A percentile compares a stretch with the other conserved stretches of the same genome.
Evolutionary conservation across 2,888 invertebrate genomes (phyloP).

Genomic region (Drosophila algonquin): DNA sequence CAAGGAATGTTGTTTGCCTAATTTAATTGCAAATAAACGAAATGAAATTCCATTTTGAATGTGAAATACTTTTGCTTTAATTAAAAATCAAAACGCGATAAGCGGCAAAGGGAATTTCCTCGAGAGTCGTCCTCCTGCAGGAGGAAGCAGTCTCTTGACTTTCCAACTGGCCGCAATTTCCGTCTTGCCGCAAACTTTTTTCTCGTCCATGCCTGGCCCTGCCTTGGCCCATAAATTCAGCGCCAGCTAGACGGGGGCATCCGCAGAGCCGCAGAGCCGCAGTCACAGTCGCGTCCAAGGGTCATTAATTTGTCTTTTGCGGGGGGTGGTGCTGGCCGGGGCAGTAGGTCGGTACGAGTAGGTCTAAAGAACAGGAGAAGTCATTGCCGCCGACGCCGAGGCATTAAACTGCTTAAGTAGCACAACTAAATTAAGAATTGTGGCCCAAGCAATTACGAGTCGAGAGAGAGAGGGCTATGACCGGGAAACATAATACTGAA

Average conservation of each 20-base stretch:
- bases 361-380: slow-evolving; percentile 35
- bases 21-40: slow-evolving; percentile 64
- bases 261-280: slow-evolving; percentile 44
- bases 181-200: slow-evolving; percentile 60
- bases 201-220: slow-evolving; percentile 5
- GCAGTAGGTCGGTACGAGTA: slow-evolving; percentile 1
- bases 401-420: slow-evolving; percentile 75
- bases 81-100: slow-evolving; percentile 76
- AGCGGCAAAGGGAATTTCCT: slow-evolving; percentile 51
- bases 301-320: slow-evolving; percentile 73
- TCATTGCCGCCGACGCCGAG: slow-evolving; percentile 22
- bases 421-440: slow-evolving; percentile 76
- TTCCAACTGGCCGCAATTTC: slow-evolving; percentile 67
- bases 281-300: slow-evolving; percentile 43
- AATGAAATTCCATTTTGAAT: slow-evolving; percentile 58
- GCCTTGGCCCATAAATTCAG: slow-evolving; percentile 61
- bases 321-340: not conserved
- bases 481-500: slow-evolving; percentile 38
- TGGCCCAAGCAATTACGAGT: slow-evolving; percentile 57
- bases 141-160: slow-evolving; percentile 56
- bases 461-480: slow-evolving; percentile 7
- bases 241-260: slow-evolving; percentile 57
- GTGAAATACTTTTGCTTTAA: slow-evolving; percentile 69
- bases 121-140: not conserved
- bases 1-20: slow-evolving; percentile 49